Evolutionary conservation across 2,888 invertebrate genomes (phyloP), one percentile per base, ranked within the genome.

Genomic region (Proisotoma minuta): DNA sequence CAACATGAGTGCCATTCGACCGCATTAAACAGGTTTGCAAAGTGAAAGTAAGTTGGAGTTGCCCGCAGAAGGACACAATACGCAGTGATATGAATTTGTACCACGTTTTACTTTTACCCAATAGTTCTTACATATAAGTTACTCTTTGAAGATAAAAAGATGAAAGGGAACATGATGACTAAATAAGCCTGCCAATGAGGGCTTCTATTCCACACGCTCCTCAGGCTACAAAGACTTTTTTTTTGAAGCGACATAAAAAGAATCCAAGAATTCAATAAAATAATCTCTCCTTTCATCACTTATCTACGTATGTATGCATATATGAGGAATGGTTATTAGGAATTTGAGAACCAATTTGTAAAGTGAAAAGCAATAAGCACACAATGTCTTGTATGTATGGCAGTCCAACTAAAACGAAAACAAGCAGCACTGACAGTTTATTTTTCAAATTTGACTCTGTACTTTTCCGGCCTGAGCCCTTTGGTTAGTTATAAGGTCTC

Each of bases 1-100:
- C 29, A 34, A 22, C 29, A 34, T 29, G 53, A 54, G 39, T 54
- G 53, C 53, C 39, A 54, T 29, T 29, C 53, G 53, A 51, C 51
- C 51, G 51, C 51, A 51, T 51, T 51, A 51, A 51, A 27, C 51
- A 51, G 51, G 24, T 51, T 28, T n/a, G n/a, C 5, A 43, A 4
- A n/a, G 43, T 43, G 43, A 43, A 43, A 43, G 43, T 43, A 18
- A n/a, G 5, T 12, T 43, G 43, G 5, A 34, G 34, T 43, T 4
- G 5, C 18, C 43, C 43, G 43, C 18, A 43, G 5, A 43, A 43
- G n/a, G 4, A 43, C 43, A 43, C 4, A 43, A 5, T 20, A 5
- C 20, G 43, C 43, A 5, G 5, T 5, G 18, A 43, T 5, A 43
- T 43, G 43, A 5, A 43, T n/a, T n/a, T 43, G 10, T 43, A 43